phyloP scores from a whole-genome alignment of 2,113 vertebrate genomes.

The Colaptes auratus region DNA sequence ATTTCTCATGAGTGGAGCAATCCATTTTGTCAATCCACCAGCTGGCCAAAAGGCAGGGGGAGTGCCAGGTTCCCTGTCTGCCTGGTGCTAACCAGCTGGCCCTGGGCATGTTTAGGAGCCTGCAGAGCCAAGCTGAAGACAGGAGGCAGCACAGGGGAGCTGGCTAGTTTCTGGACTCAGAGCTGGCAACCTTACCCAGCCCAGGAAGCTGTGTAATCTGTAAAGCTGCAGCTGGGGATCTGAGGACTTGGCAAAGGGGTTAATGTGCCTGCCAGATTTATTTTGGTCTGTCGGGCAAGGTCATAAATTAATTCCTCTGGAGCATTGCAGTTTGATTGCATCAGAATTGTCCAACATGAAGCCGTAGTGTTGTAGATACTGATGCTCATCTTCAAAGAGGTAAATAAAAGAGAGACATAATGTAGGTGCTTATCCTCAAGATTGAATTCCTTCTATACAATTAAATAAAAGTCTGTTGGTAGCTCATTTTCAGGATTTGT shows the following conservation, averaged over 20 bases:
- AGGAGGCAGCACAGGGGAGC: not conserved
- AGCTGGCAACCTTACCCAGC: not conserved
- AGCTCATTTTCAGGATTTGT: not conserved
- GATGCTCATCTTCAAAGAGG: not conserved
- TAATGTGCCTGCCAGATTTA: conserved; percentile 45
- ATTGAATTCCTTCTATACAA: not conserved
- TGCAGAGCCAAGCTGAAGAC: conserved; percentile 37
- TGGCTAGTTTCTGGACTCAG: not conserved
- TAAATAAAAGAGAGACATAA: not conserved
- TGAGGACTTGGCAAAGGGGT: conserved; percentile 29
- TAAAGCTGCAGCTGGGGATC: conserved; percentile 43
- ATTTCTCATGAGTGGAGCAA: conserved; percentile 56
- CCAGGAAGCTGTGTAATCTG: conserved; percentile 6
- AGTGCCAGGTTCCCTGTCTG: conserved; percentile 54
- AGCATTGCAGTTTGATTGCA: conserved; percentile 26
- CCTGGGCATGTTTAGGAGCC: not conserved
- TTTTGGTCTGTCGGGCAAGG: conserved; percentile 62
- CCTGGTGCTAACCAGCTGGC: conserved; percentile 67
- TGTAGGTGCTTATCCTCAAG: not conserved
- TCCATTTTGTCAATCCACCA: conserved; percentile 50
- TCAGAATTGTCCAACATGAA: not conserved
- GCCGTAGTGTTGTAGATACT: not conserved
- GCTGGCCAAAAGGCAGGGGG: conserved; percentile 23
- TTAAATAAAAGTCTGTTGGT: not conserved
- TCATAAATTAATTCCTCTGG: conserved; percentile 51